Conservation (phyloP, 2,888 invertebrate genomes). For the Lypha dubia region DNA sequence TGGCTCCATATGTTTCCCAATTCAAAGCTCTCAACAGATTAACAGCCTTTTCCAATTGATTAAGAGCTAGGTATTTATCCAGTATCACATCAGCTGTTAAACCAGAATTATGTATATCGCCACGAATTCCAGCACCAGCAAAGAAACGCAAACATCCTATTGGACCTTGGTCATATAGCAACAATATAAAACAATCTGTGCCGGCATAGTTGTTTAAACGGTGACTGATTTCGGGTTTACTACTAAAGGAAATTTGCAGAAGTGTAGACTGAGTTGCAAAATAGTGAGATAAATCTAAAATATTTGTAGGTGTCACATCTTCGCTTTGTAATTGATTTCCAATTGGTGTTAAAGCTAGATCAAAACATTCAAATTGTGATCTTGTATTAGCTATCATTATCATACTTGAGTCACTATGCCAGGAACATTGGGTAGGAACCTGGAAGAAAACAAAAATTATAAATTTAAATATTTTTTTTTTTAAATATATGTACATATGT, state of each 20-base stretch:
- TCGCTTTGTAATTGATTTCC: conserved; percentile 88
- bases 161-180: conserved; percentile 87
- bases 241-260: conserved; percentile 85
- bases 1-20: conserved; percentile 90
- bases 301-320: conserved; percentile 86
- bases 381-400: conserved; percentile 88
- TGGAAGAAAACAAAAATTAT: conserved; percentile 77
- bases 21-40: conserved; percentile 87
- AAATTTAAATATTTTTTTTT: too few relatives aligned
- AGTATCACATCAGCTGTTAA: conserved; percentile 86
- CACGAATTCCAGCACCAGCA: conserved; percentile 83
- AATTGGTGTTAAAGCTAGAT: conserved; percentile 88
- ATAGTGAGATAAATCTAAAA: conserved; percentile 86
- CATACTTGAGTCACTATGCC: conserved; percentile 89
- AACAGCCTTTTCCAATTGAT: conserved; percentile 88
- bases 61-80: conserved; percentile 86
- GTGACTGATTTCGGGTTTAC: conserved; percentile 84
- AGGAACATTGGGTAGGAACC: conserved; percentile 87
- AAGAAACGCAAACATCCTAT: conserved; percentile 85
- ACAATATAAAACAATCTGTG: conserved; percentile 85
- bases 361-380: conserved; percentile 90
- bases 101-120: conserved; percentile 83
- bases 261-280: conserved; percentile 85
- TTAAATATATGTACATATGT: too few relatives aligned
- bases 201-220: conserved; percentile 82